Evolutionary conservation across 2,113 vertebrate genomes (phyloP).

Genomic region (Thryonomys swinderianus): DNA sequence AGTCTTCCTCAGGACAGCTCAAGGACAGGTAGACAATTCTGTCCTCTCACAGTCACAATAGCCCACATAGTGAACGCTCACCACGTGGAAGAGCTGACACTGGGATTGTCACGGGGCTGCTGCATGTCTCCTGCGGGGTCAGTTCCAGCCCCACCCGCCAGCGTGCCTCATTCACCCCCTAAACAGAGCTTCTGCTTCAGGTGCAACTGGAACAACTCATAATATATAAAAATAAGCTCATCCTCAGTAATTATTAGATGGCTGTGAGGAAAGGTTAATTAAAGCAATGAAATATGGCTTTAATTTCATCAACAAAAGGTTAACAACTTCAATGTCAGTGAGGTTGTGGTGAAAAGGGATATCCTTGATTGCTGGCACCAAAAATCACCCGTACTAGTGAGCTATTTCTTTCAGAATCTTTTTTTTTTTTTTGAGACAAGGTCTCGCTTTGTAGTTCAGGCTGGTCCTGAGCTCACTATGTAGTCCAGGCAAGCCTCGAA

Average conservation of each 20-base stretch:
- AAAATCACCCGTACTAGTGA: background rate
- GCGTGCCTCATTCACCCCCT: background rate
- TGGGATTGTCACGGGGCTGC: no score
- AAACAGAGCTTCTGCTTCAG: background rate
- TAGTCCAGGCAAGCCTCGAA: no score
- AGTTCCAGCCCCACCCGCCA: background rate
- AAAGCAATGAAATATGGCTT: background rate
- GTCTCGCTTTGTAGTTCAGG: no score
- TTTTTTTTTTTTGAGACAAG: no score
- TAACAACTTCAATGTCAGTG: background rate
- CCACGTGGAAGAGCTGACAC: no score
- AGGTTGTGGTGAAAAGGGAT: background rate
- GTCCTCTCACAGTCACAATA: no score
- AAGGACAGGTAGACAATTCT: no score
- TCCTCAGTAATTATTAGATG: background rate
- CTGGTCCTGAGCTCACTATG: no score
- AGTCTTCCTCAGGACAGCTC: no score
- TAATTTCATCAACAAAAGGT: slow-evolving; percentile 10
- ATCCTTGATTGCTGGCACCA: background rate
- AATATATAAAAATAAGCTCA: background rate
- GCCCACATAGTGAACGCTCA: no score
- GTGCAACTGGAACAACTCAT: background rate
- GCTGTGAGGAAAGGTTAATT: background rate
- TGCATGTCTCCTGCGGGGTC: no score
- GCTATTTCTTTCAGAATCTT: background rate